Conservation (phyloP, 2,888 invertebrate genomes). For the Idaea aversata region DNA sequence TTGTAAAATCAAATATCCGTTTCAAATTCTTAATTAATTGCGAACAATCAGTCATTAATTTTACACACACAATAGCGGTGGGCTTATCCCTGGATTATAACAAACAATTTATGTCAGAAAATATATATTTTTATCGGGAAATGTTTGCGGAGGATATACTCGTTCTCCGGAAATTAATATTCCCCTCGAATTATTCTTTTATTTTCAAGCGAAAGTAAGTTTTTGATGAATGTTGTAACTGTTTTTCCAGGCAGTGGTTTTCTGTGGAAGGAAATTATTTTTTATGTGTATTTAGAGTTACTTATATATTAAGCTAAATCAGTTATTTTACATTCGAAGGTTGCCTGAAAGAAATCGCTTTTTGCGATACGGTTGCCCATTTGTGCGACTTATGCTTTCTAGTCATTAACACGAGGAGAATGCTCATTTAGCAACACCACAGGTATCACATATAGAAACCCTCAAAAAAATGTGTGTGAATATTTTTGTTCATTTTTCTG, state of each 20-base stretch:
- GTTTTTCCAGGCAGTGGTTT: background rate
- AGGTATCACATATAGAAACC: too few species aligned
- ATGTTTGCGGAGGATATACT: slow-evolving; percentile 38
- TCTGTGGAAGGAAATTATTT: slow-evolving; percentile 9
- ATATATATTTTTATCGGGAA: slow-evolving; percentile 35
- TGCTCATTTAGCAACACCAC: too few species aligned
- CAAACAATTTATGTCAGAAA: slow-evolving; percentile 33
- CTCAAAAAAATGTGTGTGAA: too few species aligned
- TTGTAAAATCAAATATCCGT: background rate
- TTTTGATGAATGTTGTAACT: background rate
- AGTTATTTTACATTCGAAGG: too few species aligned
- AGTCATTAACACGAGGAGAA: too few species aligned
- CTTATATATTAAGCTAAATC: too few species aligned
- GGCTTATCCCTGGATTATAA: slow-evolving; percentile 40
- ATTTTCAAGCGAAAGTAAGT: slow-evolving; percentile 11
- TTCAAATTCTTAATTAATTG: background rate
- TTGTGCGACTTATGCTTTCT: too few species aligned
- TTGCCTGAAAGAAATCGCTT: too few species aligned
- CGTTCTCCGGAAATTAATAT: slow-evolving; percentile 48
- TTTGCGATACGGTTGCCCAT: too few species aligned
- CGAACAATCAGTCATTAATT: background rate
- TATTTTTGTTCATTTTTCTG: too few species aligned
- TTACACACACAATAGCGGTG: slow-evolving; percentile 13
- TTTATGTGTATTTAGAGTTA: background rate
- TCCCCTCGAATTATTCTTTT: slow-evolving; percentile 33